Percentiles rank a stretch among this genome's conserved stretches.
Conservation (phyloP, 2,797 vertebrate species). For the Vireo griseus region DNA sequence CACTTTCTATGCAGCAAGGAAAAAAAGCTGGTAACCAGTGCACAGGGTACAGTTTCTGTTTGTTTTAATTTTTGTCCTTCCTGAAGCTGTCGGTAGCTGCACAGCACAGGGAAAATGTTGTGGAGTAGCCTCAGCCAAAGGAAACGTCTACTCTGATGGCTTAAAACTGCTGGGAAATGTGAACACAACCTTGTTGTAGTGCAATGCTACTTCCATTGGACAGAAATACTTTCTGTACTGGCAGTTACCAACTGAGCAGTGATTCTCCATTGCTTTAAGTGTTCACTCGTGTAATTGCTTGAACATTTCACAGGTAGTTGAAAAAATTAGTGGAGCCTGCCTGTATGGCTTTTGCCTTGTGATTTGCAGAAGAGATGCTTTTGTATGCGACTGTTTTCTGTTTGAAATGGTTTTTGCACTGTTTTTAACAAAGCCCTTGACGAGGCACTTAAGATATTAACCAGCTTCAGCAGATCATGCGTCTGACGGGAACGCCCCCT, state of each 20-base stretch:
- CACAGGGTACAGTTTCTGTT: not conserved
- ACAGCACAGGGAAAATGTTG: not conserved
- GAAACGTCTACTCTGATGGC: not conserved
- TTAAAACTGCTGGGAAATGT: not conserved
- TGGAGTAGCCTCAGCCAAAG: not conserved
- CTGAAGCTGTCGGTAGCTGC: not conserved
- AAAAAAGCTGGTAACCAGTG: not conserved
- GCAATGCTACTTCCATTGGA: not conserved
- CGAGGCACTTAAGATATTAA: constrained; percentile 95
- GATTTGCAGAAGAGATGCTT: constrained; percentile 37
- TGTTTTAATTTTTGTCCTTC: not conserved
- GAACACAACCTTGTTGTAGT: not conserved
- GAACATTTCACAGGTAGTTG: not conserved
- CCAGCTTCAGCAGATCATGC: constrained; percentile 99
- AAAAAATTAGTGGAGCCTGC: not conserved
- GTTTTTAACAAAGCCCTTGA: constrained; percentile 89
- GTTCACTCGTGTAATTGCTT: not conserved
- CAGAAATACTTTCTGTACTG: not conserved
- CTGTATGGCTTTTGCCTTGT: constrained; percentile 20
- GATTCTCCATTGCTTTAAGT: not conserved
- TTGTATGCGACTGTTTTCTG: constrained; percentile 45
- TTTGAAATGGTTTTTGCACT: constrained; percentile 69
- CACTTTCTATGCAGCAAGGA: not conserved
- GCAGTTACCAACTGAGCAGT: not conserved
- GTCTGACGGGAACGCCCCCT: constrained; percentile 97